Evolutionary conservation across 2,888 invertebrate species (phyloP), one percentile per base, ranked within the genome.

Genomic region (Drosophila kuntzei): DNA sequence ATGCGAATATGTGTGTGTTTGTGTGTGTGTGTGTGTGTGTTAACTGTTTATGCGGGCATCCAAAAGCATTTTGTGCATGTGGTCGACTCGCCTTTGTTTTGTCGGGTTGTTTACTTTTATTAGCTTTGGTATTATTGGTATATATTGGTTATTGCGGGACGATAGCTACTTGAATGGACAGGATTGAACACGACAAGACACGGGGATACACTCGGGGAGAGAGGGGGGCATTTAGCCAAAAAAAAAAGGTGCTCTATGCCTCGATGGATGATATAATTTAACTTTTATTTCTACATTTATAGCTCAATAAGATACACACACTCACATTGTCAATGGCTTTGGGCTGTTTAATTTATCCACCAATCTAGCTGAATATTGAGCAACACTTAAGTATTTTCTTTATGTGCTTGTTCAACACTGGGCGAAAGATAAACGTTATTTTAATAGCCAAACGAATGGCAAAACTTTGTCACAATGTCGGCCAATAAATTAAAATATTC

Each of bases 221-320:
- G 16, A 37, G 37, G 27, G 18, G n/a, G 18, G 41, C 64, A 72
- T 76, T 70, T 70, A 73, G 78, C 59, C 71, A 67, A 68, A n/a
- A n/a, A n/a, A n/a, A n/a, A n/a, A 74, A 67, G 78, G 69, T 66
- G 61, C 65, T 68, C 36, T 25, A 27, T 20, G 16, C 9, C 27
- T 29, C 74, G 66, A 71, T 59, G 43, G 70, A 71, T 71, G 70
- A 72, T 81, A 77, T 80, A 87, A 79, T 84, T 87, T 81, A 81
- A 85, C 85, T 81, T 84, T 84, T 87, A 84, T 87, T 76, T 77
- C 82, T 57, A 72, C 79, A 81, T 84, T 84, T 84, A 84, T 84
- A 62, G 87, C 85, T 79, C 82, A 84, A 84, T 84, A 87, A 87
- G 85, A 64, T 61, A 76, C 76, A 81, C 58, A 60, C 32, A 43